Evolutionary conservation across 2,888 invertebrate genomes (phyloP), one percentile per base, ranked within the genome.

Genomic region (Andrena praecox): DNA sequence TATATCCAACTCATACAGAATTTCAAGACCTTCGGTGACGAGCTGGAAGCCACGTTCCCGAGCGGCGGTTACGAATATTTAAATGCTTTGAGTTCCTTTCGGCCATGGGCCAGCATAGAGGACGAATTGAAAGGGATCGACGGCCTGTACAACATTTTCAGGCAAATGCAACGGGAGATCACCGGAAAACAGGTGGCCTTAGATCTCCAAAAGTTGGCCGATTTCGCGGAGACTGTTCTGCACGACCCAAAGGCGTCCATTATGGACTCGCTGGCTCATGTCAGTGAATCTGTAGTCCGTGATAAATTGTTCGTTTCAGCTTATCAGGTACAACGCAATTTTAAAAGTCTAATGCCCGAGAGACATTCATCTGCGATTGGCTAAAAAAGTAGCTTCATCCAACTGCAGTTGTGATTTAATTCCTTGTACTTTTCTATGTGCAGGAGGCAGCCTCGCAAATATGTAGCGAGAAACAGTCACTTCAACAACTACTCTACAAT

Each of bases 401-500:
- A 52, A 35, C 12, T 29, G 50, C 5, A 3, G 3, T n/a, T 2
- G 2, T 50, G 6, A 3, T n/a, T 20, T n/a, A 2, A 66, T 35
- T 24, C 20, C 0, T 31, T 66, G 56, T 27, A 59, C 52, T 70
- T 62, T 77, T 67, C 69, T 84, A n/a, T 79, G 94, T 94, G 3
- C 94, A 97, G 97, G 96, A 96, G 91, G 95, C 96, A 2, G 94
- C 95, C 74, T 95, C 95, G 0, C 96, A 96, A 89, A 94, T 96
- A 62, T 98, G 98, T 93, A 95, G 95, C 85, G 95, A 96, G 29
- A 95, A 96, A 86, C 96, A 98, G 94, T 98, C 98, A 0, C 96
- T 97, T 0, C 97, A 98, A 86, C 98, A 98, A 94, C 95, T 98
- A 77, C 95, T 98, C 31, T 97, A 96, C 93, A 97, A 97, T 92